phyloP scores from a whole-genome alignment of 1,140 invertebrate species.

The Rhyzopertha dominica region DNA sequence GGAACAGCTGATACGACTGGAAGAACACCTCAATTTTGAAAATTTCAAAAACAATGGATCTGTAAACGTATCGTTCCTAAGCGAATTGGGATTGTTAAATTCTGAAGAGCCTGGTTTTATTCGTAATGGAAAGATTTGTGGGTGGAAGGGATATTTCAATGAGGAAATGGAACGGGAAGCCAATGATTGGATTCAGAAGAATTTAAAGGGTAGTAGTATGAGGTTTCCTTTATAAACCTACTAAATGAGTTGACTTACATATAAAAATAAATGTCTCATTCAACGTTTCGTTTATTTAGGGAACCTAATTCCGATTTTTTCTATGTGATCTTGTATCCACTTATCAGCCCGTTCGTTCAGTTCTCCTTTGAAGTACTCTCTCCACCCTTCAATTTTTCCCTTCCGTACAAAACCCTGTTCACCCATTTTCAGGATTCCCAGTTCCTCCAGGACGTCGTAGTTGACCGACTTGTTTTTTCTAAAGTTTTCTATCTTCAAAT shows the following conservation, averaged over 20 bases:
- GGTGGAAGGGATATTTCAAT: too few relatives aligned
- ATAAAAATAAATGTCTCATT: too few relatives aligned
- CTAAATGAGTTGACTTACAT: too few relatives aligned
- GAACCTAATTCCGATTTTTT: constrained; percentile 23
- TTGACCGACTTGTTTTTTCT: constrained; percentile 54
- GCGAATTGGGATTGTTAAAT: too few relatives aligned
- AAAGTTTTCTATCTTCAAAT: constrained; percentile 69
- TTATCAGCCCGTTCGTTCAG: constrained; percentile 21
- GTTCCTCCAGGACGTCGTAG: constrained; percentile 13
- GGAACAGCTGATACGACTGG: constrained; percentile 56
- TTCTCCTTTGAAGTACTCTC: constrained; percentile 24
- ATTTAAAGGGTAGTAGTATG: too few relatives aligned
- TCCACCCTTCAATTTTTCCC: constrained; percentile 30
- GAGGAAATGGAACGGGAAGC: too few relatives aligned
- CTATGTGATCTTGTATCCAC: constrained; percentile 31
- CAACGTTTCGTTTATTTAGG: too few relatives aligned
- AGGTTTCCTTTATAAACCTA: too few relatives aligned
- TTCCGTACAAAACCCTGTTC: constrained; percentile 25
- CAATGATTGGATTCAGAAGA: too few relatives aligned
- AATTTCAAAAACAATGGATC: constrained; percentile 72
- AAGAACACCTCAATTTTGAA: constrained; percentile 67
- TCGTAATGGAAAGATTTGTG: too few relatives aligned
- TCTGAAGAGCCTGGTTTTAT: too few relatives aligned
- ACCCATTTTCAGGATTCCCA: constrained; percentile 16
- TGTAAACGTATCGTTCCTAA: too few relatives aligned